These are phyloP conservation scores for Psilanteris sp. DNA, from an alignment of 1,140 invertebrate genomes.

Conservation along the genomic window DNA sequence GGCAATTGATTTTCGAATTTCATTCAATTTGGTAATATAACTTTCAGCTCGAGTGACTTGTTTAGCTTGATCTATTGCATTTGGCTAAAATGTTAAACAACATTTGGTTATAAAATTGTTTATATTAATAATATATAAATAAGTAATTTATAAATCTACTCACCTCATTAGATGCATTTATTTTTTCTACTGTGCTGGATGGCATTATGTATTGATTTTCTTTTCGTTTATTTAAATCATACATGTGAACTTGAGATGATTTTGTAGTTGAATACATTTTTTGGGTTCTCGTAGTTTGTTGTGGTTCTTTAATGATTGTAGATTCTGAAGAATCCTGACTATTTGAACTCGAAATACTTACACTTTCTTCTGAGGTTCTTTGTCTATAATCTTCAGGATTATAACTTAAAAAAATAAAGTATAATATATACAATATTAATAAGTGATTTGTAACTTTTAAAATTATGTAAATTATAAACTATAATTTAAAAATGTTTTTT, in stretches of 20 bases:
- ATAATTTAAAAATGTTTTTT: too few species aligned
- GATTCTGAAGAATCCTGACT: conserved; percentile 77
- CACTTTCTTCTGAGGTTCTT: conserved; percentile 63
- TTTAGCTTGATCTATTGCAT: conserved; percentile 71
- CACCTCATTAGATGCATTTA: conserved; percentile 69
- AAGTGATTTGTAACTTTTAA: too few species aligned
- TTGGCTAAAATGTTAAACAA: too few species aligned
- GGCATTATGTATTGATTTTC: conserved; percentile 69
- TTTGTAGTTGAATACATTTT: conserved; percentile 43
- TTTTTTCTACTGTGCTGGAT: conserved; percentile 70
- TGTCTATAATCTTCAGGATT: conserved; percentile 74
- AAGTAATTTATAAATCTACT: too few species aligned
- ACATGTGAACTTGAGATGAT: conserved; percentile 69
- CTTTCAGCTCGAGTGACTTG: conserved; percentile 63
- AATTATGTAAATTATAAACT: too few species aligned
- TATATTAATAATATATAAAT: too few species aligned
- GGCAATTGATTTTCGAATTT: conserved; percentile 64
- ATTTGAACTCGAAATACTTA: conserved; percentile 65
- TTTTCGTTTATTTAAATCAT: conserved; percentile 69
- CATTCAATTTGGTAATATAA: conserved; percentile 34
- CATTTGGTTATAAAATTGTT: too few species aligned
- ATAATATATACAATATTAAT: too few species aligned
- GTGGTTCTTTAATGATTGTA: conserved; percentile 68
- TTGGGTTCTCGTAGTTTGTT: conserved; percentile 59
- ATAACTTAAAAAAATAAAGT: too few species aligned